Evolutionary conservation across 2,888 invertebrate species (phyloP).

Genomic region (Dolichomitus sp.): DNA sequence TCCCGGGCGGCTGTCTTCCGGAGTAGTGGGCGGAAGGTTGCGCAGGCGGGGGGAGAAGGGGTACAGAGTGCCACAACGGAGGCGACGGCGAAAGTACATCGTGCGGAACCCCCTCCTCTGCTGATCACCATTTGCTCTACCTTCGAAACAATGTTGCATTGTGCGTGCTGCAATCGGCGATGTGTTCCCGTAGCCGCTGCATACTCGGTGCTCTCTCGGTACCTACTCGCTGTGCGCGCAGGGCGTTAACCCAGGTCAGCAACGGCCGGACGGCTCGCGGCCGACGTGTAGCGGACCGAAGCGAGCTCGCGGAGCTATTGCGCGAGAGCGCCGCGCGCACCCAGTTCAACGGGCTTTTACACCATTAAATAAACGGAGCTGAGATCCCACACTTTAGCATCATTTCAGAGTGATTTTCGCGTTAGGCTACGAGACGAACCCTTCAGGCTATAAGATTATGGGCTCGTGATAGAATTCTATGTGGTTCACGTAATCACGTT

Average conservation of each 20-base stretch:
- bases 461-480: conserved; percentile 3
- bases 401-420: conserved; percentile 10
- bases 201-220: conserved; percentile 49
- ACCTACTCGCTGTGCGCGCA: conserved; percentile 59
- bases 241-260: conserved; percentile 83
- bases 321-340: conserved; percentile 35
- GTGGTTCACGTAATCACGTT: conserved; percentile 4
- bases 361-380: conserved; percentile 16
- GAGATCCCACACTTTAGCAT: conserved; percentile 7
- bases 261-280: conserved; percentile 72
- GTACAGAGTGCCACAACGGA: conserved; percentile 58
- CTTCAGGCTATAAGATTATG: not conserved
- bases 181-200: conserved; percentile 4
- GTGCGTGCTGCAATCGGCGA: conserved; percentile 69
- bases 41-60: conserved; percentile 47
- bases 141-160: conserved; percentile 78
- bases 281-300: conserved; percentile 61
- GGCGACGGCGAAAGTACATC: conserved; percentile 74
- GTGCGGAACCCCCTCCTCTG: conserved; percentile 66
- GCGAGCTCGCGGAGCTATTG: conserved; percentile 42
- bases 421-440: not conserved
- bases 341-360: not conserved
- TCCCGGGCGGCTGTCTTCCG: conserved; percentile 44
- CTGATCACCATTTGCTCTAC: conserved; percentile 47
- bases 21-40: conserved; percentile 54